These are phyloP conservation scores for Anguilla pacifica DNA, from an alignment of 2,797 vertebrate genomes.

Conservation along the genomic window DNA sequence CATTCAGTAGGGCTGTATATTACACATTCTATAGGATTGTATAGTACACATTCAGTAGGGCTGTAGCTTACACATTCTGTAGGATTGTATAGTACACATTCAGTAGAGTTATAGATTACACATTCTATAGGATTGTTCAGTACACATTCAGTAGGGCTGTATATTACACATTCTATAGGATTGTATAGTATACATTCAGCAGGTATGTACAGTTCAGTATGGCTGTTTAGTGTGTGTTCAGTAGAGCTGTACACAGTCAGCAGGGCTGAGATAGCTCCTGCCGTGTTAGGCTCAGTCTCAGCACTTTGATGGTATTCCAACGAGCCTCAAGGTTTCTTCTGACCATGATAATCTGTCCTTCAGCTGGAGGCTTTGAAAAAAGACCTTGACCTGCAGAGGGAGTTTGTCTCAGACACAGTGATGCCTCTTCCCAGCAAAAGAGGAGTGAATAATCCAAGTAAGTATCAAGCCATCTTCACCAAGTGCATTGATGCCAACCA, in stretches of 20 bases:
- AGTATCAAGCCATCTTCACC: neutral
- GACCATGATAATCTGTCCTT: conserved; percentile 32
- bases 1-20: neutral
- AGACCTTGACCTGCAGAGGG: conserved; percentile 62
- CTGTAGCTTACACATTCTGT: neutral
- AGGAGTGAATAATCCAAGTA: conserved; percentile 39
- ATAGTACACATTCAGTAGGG: neutral
- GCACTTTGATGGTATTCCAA: neutral
- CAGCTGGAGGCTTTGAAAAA: conserved; percentile 66
- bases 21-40: neutral
- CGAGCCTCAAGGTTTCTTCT: neutral
- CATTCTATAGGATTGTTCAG: neutral
- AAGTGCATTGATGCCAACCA: neutral
- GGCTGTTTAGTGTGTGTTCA: neutral
- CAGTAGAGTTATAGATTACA: neutral
- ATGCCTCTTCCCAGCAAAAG: conserved; percentile 65
- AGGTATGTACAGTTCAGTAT: neutral
- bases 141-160: neutral
- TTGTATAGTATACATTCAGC: neutral
- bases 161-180: neutral
- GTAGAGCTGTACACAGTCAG: neutral
- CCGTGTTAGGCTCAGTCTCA: neutral
- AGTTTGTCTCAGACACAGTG: conserved; percentile 58
- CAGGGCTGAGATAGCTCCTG: neutral
- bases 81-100: neutral